phyloP scores from a whole-genome alignment of 2,888 invertebrate genomes.

The Brenthis ino region DNA sequence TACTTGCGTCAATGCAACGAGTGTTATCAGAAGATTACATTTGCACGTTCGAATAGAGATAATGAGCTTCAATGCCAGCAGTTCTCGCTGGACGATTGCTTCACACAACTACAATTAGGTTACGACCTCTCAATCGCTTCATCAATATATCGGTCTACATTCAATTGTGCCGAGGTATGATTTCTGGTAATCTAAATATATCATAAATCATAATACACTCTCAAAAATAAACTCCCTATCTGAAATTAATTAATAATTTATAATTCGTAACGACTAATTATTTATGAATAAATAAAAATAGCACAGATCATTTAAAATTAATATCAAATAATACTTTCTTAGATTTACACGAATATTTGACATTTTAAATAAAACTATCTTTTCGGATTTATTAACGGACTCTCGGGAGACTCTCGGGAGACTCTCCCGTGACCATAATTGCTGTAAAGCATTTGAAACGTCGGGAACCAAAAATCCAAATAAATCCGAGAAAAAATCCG shows the following conservation, averaged over 20 bases:
- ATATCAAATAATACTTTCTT: too few species aligned
- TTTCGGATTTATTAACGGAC: too few species aligned
- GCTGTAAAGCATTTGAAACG: too few species aligned
- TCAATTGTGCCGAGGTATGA: background rate
- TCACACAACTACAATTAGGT: constrained; percentile 28
- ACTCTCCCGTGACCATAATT: too few species aligned
- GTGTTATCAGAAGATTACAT: constrained; percentile 8
- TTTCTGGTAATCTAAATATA: background rate
- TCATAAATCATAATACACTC: background rate
- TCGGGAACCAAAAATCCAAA: too few species aligned
- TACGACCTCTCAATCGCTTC: constrained; percentile 29
- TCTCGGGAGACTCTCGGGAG: too few species aligned
- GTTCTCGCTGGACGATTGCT: constrained; percentile 19
- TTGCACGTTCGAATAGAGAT: constrained; percentile 11
- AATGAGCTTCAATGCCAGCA: constrained; percentile 25
- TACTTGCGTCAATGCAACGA: constrained; percentile 2
- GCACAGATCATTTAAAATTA: too few species aligned
- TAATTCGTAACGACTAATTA: background rate
- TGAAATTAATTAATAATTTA: background rate
- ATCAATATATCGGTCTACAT: constrained; percentile 19
- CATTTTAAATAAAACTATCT: too few species aligned
- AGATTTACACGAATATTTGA: too few species aligned
- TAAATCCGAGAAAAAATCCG: too few species aligned
- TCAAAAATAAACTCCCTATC: background rate
- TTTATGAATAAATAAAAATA: too few species aligned